These are phyloP conservation scores for Zygothrica quintamaculata DNA, from an alignment of 2,888 invertebrate genomes.

Conservation along the genomic window DNA sequence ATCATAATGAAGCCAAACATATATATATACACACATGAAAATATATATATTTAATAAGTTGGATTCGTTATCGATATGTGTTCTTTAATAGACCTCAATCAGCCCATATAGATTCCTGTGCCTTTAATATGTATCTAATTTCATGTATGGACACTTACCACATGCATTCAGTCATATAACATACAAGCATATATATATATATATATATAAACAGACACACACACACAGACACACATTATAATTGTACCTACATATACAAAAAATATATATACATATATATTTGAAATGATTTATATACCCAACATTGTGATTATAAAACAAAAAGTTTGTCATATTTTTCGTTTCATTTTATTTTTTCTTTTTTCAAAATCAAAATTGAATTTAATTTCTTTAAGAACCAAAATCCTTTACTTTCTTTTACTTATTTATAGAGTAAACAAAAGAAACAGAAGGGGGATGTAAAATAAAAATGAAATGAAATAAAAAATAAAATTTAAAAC, in stretches of 20 bases:
- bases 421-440: no score
- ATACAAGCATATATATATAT: constrained; percentile 25
- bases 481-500: constrained; percentile 4
- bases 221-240: constrained; percentile 7
- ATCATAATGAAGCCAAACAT: constrained; percentile 2
- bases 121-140: constrained; percentile 60
- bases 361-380: constrained; percentile 16
- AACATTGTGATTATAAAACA: constrained; percentile 52
- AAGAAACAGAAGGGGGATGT: no score
- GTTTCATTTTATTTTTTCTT: constrained; percentile 27
- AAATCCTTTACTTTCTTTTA: no score
- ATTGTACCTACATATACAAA: constrained; percentile 5
- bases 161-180: constrained; percentile 19
- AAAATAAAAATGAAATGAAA: constrained; percentile 10
- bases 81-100: constrained; percentile 53
- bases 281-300: constrained; percentile 31
- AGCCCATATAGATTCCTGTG: constrained; percentile 70
- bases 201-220: constrained; percentile 13
- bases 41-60: background rate
- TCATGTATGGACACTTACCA: constrained; percentile 24
- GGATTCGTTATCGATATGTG: constrained; percentile 7
- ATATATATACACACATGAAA: background rate
- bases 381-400: constrained; percentile 16
- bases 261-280: constrained; percentile 19
- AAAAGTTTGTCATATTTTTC: constrained; percentile 42